Conservation (phyloP, 92 coral and sea anemone species). For the Palythoa heliodiscus region DNA sequence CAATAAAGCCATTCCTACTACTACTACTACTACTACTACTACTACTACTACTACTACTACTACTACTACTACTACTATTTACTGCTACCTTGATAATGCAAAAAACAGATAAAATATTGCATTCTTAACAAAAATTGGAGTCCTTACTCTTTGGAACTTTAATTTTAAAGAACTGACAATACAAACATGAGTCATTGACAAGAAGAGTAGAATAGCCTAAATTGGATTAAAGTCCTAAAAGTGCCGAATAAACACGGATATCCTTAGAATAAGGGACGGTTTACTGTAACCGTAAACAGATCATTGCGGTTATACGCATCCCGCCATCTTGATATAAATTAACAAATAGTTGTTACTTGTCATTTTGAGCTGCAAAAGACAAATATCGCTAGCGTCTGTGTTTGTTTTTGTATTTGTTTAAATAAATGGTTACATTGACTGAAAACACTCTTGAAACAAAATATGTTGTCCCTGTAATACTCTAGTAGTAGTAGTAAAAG, state of each 20-base stretch:
- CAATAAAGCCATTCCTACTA: no score
- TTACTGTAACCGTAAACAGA: background rate
- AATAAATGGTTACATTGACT: background rate
- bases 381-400: background rate
- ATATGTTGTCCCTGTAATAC: background rate
- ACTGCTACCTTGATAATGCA: no score
- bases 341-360: no score
- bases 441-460: background rate
- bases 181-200: no score
- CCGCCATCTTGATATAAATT: background rate
- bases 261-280: background rate
- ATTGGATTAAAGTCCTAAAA: slow-evolving; percentile 11
- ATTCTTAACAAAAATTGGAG: no score
- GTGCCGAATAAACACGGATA: slow-evolving; percentile 39
- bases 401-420: background rate
- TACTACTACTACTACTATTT: no score
- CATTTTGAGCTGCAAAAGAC: background rate
- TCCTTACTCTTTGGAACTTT: no score
- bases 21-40: no score
- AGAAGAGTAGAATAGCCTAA: background rate
- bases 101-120: no score
- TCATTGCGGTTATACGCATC: background rate
- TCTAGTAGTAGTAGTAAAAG: no score
- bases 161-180: no score
- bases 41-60: no score